These are phyloP conservation scores for Grantiella picta DNA, from an alignment of 2,113 vertebrate genomes.

Conservation along the genomic window DNA sequence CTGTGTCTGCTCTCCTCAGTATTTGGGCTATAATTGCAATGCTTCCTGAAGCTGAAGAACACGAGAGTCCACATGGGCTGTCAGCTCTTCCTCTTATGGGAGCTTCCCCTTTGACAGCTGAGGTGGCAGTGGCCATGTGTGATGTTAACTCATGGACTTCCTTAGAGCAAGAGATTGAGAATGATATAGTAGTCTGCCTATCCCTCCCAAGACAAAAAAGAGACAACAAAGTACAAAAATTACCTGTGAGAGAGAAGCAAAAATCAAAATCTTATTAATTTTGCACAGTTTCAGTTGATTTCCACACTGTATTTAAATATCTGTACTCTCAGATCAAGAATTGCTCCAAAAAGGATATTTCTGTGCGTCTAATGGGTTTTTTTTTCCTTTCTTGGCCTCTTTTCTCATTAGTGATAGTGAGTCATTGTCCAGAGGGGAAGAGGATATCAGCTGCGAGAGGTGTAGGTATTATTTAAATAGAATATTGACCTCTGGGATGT, in stretches of 20 bases:
- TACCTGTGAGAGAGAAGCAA: not conserved
- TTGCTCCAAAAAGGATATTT: not conserved
- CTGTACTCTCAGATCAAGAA: not conserved
- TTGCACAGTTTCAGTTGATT: not conserved
- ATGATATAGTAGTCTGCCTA: not conserved
- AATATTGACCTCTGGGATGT: not conserved
- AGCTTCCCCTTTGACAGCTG: not conserved
- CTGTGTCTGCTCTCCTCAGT: not conserved
- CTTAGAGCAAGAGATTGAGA: not conserved
- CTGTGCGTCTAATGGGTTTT: rapidly evolving
- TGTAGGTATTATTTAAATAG: not conserved
- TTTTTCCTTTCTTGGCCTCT: not conserved
- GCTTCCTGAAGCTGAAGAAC: not conserved
- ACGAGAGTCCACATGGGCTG: not conserved
- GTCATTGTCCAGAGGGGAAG: rapidly evolving
- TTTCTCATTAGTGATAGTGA: not conserved
- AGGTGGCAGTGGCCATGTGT: not conserved
- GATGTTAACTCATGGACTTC: not conserved
- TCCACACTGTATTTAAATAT: not conserved
- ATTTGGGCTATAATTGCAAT: not conserved
- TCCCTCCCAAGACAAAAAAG: not conserved
- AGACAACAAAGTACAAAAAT: not conserved
- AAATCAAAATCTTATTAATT: not conserved
- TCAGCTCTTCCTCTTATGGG: not conserved
- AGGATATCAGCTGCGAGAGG: not conserved